Evolutionary conservation across 1,140 invertebrate species (phyloP), one percentile per base, ranked within the genome.

Genomic region (Drosophila sulfurigaster): DNA sequence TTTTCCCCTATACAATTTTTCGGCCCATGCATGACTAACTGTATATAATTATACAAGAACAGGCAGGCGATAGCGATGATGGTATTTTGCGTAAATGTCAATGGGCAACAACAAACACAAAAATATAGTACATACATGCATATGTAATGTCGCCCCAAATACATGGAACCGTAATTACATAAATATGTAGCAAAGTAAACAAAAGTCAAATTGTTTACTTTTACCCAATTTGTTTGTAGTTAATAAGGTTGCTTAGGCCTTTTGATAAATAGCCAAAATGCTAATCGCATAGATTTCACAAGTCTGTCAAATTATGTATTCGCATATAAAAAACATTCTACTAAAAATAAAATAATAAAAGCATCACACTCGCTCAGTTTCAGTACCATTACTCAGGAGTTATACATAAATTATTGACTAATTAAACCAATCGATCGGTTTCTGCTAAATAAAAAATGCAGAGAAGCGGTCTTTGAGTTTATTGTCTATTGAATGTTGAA

Each of bases 1-100:
- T 83, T 80, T 66, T n/a, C 60, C 54, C 59, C 70, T 75, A 62
- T 70, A 46, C 68, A 46, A 54, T 79, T 75, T 87, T 75, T 65
- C 51, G 69, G 57, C n/a, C 15, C 30, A 49, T 45, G 65, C 69
- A 78, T 85, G 81, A 85, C 74, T 78, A 78, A 85, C 78, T 70
- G 82, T 63, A 16, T 66, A 78, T 32, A 67, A 80, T 62, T 66
- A 25, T 25, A 73, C 38, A 43, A 38, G 32, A 56, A 16, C 2
- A 11, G 52, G 32, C 30, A 11, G 52, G 32, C 52, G 13, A 56
- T 38, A 28, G 1, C 5, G 38, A 13, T 25, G 11, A 57, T 58
- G 13, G 32, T 51, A 60, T 35, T 54, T 13, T 64, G 38, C 38
- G n/a, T 15, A 35, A 25, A n/a, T 63, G 51, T 35, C 43, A 38